phyloP scores from a whole-genome alignment of 2,113 vertebrate species.

The Siniperca knerii region DNA sequence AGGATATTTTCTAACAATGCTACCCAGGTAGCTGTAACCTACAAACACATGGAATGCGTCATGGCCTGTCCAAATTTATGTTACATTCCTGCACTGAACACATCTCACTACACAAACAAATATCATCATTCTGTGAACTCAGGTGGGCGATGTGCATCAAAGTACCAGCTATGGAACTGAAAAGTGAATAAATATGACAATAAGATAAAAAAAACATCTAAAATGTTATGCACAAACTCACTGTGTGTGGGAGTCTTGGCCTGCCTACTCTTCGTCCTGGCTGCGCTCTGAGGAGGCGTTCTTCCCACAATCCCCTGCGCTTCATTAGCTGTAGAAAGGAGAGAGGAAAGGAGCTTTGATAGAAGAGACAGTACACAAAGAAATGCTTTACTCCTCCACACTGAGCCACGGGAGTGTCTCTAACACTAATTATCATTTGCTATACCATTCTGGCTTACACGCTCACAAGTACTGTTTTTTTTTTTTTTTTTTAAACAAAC shows the following conservation, averaged over 20 bases:
- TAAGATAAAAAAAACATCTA: not conserved
- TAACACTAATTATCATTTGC: not conserved
- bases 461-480: not conserved
- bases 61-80: not conserved
- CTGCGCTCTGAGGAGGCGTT: conserved; percentile 57
- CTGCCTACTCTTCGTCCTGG: conserved; percentile 68
- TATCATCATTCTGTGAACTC: conserved; percentile 3
- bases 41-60: not conserved
- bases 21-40: not conserved
- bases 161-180: not conserved
- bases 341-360: not conserved
- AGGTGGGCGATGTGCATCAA: conserved; percentile 12
- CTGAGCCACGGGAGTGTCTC: not conserved
- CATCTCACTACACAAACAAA: not conserved
- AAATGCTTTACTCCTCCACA: conserved; percentile 2
- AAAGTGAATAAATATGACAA: conserved; percentile 1
- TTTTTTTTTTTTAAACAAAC: not conserved
- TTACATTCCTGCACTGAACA: conserved; percentile 11
- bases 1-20: not conserved
- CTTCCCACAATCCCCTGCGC: conserved; percentile 54
- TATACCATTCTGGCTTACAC: not conserved
- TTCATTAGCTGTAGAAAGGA: conserved; percentile 51
- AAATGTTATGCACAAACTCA: conserved; percentile 46
- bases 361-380: not conserved
- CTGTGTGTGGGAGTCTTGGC: conserved; percentile 76